Evolutionary conservation across 2,797 vertebrate genomes (phyloP).

Genomic region (Novumbra hubbsi): DNA sequence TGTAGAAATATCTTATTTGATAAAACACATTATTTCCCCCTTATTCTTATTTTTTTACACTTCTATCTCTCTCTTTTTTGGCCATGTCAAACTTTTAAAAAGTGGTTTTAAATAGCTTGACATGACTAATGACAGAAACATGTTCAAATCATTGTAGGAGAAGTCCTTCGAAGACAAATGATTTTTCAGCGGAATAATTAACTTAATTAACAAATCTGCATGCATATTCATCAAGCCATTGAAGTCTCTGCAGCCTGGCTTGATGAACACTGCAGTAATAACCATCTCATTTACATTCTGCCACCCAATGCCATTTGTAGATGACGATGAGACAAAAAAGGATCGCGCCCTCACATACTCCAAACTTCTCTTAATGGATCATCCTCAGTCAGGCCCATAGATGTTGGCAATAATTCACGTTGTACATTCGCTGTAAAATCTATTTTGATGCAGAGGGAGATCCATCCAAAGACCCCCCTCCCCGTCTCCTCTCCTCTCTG

Average conservation of each 20-base stretch:
- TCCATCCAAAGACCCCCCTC: slow-evolving; percentile 16
- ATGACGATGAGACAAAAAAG: slow-evolving; percentile 44
- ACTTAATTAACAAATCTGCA: slow-evolving; percentile 98
- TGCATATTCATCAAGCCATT: slow-evolving; percentile 96
- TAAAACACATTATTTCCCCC: slow-evolving; percentile 2
- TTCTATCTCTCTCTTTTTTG: slow-evolving; percentile 11
- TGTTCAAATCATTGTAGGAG: slow-evolving; percentile 92
- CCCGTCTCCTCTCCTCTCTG: background rate
- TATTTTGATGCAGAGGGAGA: slow-evolving; percentile 20
- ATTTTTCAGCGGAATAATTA: slow-evolving; percentile 97
- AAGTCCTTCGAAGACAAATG: slow-evolving; percentile 94
- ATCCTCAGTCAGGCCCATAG: background rate
- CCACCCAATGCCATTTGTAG: slow-evolving; percentile 88
- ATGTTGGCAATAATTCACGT: slow-evolving; percentile 8
- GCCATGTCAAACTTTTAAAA: slow-evolving; percentile 58
- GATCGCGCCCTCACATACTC: slow-evolving; percentile 26
- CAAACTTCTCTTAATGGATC: slow-evolving; percentile 5
- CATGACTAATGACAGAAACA: slow-evolving; percentile 90
- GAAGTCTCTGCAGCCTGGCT: slow-evolving; percentile 92
- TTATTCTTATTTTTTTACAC: slow-evolving; percentile 9
- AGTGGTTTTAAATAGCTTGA: slow-evolving; percentile 88
- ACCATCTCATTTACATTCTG: slow-evolving; percentile 97
- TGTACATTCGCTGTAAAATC: slow-evolving; percentile 22
- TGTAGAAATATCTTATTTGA: slow-evolving; percentile 6
- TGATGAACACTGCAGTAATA: slow-evolving; percentile 95